Percentiles rank a stretch among this genome's conserved stretches.
phyloP scores from a whole-genome alignment of 2,888 invertebrate species.

The Microctonus brassicae region DNA sequence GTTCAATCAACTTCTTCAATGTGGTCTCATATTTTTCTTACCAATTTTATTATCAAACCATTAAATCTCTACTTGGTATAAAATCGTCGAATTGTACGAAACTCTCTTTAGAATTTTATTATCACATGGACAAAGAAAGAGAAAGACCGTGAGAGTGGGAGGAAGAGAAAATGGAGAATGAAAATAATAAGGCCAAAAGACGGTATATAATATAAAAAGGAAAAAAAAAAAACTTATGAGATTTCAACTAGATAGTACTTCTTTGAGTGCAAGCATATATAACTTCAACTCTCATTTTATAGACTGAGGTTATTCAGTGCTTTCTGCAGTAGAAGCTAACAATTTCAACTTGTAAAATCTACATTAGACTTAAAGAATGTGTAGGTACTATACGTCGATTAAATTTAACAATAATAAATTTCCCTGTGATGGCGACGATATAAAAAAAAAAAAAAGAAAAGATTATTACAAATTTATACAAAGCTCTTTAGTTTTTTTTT shows the following conservation, averaged over 20 bases:
- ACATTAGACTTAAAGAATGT: too few relatives aligned
- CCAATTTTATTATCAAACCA: conserved; percentile 16
- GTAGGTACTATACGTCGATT: too few relatives aligned
- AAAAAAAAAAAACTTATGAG: neutral
- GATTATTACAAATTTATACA: neutral
- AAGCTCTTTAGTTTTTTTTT: too few relatives aligned
- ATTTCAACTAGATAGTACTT: neutral
- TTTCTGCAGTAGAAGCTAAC: neutral
- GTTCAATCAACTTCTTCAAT: conserved; percentile 22
- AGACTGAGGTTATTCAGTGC: neutral
- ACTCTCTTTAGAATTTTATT: conserved; percentile 5
- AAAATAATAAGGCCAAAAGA: neutral
- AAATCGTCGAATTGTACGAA: conserved; percentile 4
- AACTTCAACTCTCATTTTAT: neutral
- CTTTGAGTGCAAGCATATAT: neutral
- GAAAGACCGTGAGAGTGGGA: too few relatives aligned
- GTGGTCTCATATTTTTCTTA: conserved; percentile 16
- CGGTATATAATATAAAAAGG: neutral
- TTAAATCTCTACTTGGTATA: conserved; percentile 12
- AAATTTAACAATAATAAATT: too few relatives aligned
- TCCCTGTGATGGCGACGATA: too few relatives aligned
- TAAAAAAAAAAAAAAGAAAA: too few relatives aligned
- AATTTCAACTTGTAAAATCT: neutral
- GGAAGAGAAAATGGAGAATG: neutral
- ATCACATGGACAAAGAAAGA: neutral